These are phyloP conservation scores for Protodeltote pygarga DNA, from an alignment of 2,888 invertebrate genomes.

Conservation along the genomic window DNA sequence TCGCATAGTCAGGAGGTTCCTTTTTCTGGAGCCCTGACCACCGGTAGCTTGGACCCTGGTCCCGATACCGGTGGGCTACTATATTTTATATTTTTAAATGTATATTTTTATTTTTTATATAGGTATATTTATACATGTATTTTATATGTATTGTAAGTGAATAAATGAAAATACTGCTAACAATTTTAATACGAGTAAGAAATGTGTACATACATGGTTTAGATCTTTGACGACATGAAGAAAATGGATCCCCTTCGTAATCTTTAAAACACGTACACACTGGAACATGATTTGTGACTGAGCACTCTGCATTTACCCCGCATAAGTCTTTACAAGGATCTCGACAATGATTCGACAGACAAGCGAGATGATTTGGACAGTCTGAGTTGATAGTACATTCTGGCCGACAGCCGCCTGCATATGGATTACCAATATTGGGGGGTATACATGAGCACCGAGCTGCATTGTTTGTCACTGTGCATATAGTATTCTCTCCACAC, in stretches of 20 bases:
- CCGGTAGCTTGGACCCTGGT: too few species aligned
- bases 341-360: constrained; percentile 94
- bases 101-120: too few species aligned
- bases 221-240: constrained; percentile 89
- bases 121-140: too few species aligned
- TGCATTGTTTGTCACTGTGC: constrained; percentile 89
- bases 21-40: too few species aligned
- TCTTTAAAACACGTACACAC: constrained; percentile 92
- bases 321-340: constrained; percentile 95
- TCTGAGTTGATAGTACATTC: constrained; percentile 94
- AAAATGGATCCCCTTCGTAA: constrained; percentile 94
- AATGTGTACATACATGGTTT: constrained; percentile 83
- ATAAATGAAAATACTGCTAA: too few species aligned
- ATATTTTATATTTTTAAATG: too few species aligned
- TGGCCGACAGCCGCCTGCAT: constrained; percentile 93
- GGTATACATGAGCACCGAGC: constrained; percentile 95
- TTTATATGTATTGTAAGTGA: too few species aligned
- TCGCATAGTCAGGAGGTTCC: too few species aligned
- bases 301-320: constrained; percentile 93
- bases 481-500: constrained; percentile 94
- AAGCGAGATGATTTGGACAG: constrained; percentile 92
- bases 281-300: constrained; percentile 93
- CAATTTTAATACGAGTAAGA: neutral
- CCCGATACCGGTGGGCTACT: too few species aligned
- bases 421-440: constrained; percentile 95